Percentiles rank a stretch among this genome's conserved stretches.
phyloP scores from a whole-genome alignment of 2,797 vertebrate genomes.

The Helicolenus hilgendorfi region DNA sequence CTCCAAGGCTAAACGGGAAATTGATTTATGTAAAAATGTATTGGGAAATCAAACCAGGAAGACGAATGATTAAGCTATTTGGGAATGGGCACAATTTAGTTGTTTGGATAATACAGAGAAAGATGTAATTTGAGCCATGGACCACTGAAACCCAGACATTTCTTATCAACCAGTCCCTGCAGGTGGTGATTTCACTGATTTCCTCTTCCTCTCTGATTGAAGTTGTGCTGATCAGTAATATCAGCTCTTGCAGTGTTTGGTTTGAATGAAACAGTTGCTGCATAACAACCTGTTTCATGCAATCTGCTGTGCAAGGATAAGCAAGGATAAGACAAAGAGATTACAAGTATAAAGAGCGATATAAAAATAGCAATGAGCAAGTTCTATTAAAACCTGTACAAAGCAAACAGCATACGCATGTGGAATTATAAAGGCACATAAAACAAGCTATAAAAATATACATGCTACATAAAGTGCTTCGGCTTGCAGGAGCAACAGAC shows the following conservation, averaged over 20 bases:
- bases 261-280: constrained; percentile 2
- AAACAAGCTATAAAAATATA: not conserved
- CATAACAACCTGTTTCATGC: not conserved
- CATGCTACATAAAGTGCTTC: not conserved
- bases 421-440: not conserved
- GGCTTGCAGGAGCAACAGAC: not conserved
- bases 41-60: not conserved
- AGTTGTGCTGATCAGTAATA: constrained; percentile 8
- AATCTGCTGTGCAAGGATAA: not conserved
- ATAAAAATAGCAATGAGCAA: not conserved
- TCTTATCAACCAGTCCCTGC: not conserved
- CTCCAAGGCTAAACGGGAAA: not conserved
- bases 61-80: not conserved
- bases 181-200: constrained; percentile 26
- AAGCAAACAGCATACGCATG: not conserved
- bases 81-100: not conserved
- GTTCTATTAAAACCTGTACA: not conserved
- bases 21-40: not conserved
- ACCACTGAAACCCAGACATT: not conserved
- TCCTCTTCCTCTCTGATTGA: not conserved
- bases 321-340: not conserved
- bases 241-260: not conserved
- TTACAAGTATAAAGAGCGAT: not conserved
- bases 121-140: not conserved
- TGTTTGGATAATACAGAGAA: not conserved